Conservation (phyloP, 2,113 vertebrate species). For the Mixornis gularis region DNA sequence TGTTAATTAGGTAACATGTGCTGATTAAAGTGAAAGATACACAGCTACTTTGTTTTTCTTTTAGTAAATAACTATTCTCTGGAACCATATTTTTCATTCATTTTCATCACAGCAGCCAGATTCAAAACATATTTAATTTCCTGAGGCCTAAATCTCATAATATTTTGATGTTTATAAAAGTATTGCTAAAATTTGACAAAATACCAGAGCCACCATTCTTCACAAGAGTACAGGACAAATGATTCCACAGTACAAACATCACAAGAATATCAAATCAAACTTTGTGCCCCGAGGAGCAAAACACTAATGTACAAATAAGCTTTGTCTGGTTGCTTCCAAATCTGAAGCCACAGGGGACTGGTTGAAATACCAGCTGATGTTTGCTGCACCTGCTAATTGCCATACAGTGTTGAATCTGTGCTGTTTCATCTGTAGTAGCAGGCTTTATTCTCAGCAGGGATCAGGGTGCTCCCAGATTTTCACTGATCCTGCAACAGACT, state of each 20-base stretch:
- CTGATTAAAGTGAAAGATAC: background rate
- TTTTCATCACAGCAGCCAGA: background rate
- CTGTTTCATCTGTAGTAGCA: background rate
- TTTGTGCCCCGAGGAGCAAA: background rate
- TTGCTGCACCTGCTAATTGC: slow-evolving; percentile 1
- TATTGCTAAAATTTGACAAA: background rate
- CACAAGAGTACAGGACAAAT: background rate
- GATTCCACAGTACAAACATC: background rate
- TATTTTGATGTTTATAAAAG: background rate
- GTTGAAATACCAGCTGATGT: slow-evolving; percentile 18
- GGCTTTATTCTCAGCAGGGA: background rate
- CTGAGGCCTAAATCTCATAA: background rate
- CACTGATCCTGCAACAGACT: background rate
- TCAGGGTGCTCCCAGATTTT: background rate
- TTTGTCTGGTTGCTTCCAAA: background rate
- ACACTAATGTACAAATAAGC: background rate
- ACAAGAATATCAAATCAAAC: background rate
- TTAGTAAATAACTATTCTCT: background rate
- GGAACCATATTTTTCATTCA: background rate
- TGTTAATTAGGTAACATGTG: background rate
- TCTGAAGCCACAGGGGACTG: background rate
- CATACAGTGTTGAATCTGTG: background rate
- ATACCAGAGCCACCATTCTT: background rate
- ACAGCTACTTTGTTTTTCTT: background rate
- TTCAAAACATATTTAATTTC: background rate